Conservation (phyloP, 1,140 invertebrate genomes). For the Eriosoma lanigerum region DNA sequence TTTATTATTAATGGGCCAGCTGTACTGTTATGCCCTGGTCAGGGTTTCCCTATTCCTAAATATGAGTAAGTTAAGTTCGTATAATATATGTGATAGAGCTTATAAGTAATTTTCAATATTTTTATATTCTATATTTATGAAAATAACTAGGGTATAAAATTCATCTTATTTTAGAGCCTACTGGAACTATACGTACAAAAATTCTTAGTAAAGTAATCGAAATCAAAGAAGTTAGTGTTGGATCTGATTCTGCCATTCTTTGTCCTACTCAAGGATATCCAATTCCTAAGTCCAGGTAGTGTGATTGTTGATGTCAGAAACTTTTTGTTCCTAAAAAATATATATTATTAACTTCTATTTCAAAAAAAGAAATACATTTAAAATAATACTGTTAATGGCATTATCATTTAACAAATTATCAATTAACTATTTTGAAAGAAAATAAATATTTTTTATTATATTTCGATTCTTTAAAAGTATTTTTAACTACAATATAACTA, state of each 20-base stretch:
- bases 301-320: not conserved
- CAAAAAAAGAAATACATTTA: no score
- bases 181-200: conserved; percentile 59
- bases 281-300: not conserved
- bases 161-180: conserved; percentile 60
- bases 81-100: not conserved
- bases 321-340: no score
- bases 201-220: conserved; percentile 60
- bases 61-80: conserved; percentile 67
- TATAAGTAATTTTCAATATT: not conserved
- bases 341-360: no score
- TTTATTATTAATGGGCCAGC: conserved; percentile 59
- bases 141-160: not conserved
- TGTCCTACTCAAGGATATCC: not conserved
- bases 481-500: no score
- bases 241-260: conserved; percentile 23
- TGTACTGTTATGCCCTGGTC: conserved; percentile 65
- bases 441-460: no score
- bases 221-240: conserved; percentile 57
- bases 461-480: no score
- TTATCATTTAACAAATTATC: no score
- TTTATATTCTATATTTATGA: not conserved
- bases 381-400: no score
- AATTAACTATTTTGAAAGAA: no score
- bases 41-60: conserved; percentile 66